Evolutionary conservation across 1,140 invertebrate genomes (phyloP), one percentile per base, ranked within the genome.

Genomic region (Drosophila carrolli): DNA sequence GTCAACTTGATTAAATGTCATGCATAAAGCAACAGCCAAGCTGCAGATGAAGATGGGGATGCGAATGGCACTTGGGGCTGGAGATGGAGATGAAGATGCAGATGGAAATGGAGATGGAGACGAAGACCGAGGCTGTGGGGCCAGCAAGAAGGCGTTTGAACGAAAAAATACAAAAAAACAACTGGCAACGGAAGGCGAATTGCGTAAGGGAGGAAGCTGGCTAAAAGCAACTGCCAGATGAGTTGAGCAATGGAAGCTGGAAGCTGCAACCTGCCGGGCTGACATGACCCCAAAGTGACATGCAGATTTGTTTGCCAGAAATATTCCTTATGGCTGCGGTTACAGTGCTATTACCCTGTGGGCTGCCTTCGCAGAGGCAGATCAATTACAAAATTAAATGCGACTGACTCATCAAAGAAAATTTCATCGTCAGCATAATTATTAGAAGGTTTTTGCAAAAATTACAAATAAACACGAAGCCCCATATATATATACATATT

Each of bases 1-100:
- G 84, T 89, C 84, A 89, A 89, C 81, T 89, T 89, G 84, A 89
- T 89, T 89, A 89, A 89, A 89, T 89, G 85, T 89, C 84, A 89
- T 84, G 76, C 84, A 89, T 89, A 89, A 88, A 89, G 84, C 84
- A 84, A 80, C 84, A 84, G 80, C 86, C 81, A 74, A 78, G 59
- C 76, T 79, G 80, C 74, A 81, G 78, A 59, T 78, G 38, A 71
- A 65, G 73, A 85, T 67, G 72, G 56, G 70, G 77, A 59, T 57
- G 48, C 19, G 32, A 41, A 70, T 70, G 53, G 44, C 44, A 58
- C n/a, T 57, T 13, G 41, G 41, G 13, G 19, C 8, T 8, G 29
- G 29, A 6, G 29, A 32, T 32, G 29, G 29, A 78, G 59, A 72
- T 79, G 38, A 62, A 65, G 73, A 85, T 67, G 72, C 48, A 65